Evolutionary conservation across 2,113 vertebrate genomes (phyloP).

Genomic region (Psephotus haematonotus): DNA sequence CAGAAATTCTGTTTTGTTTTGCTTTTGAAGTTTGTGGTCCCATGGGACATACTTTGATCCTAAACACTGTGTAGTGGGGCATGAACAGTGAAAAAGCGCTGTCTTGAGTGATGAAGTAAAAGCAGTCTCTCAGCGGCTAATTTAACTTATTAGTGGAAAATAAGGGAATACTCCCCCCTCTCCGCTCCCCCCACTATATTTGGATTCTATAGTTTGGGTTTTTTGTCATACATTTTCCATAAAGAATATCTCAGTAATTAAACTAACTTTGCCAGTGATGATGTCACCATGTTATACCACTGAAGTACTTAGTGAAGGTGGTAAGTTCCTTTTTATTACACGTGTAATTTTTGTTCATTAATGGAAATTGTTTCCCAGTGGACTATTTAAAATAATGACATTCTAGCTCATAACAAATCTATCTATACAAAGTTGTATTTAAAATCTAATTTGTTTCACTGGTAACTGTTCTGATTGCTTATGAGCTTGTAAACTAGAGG

Average conservation of each 20-base stretch:
- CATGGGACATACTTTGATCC: not conserved
- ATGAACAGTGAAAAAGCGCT: not conserved
- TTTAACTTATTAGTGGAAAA: not conserved
- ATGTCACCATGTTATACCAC: not conserved
- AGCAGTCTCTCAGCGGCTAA: not conserved
- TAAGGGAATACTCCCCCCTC: rapidly evolving
- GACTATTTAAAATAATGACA: rapidly evolving
- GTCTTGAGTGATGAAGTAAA: not conserved
- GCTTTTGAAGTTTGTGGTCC: not conserved
- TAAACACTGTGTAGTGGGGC: not conserved
- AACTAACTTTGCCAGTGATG: not conserved
- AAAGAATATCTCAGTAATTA: not conserved
- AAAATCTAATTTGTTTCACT: not conserved
- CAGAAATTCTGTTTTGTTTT: not conserved
- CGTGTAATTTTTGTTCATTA: not conserved
- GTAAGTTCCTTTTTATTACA: not conserved
- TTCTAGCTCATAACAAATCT: not conserved
- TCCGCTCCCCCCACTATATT: rapidly evolving
- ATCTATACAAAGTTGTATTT: not conserved
- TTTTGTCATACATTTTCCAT: not conserved
- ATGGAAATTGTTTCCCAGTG: not conserved
- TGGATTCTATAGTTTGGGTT: not conserved
- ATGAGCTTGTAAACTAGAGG: not conserved
- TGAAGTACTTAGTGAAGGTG: not conserved
- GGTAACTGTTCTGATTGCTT: not conserved